Conservation (phyloP, 2,888 invertebrate species). For the Aphodius sticticus region DNA sequence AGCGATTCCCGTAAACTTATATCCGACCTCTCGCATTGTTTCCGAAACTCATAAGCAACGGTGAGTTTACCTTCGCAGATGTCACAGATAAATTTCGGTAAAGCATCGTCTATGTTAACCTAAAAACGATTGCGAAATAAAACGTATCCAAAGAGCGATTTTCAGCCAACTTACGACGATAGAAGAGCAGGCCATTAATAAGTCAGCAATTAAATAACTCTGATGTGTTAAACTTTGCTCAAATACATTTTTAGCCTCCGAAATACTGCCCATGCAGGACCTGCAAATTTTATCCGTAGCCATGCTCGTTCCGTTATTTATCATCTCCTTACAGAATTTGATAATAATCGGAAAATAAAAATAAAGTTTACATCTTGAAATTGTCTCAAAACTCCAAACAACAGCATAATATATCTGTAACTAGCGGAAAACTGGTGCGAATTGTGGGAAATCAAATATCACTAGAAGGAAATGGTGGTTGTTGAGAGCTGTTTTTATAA, state of each 20-base stretch:
- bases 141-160: neutral
- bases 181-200: constrained; percentile 59
- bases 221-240: constrained; percentile 51
- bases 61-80: constrained; percentile 56
- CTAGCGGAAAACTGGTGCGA: neutral
- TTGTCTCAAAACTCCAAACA: constrained; percentile 18
- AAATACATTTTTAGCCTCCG: constrained; percentile 58
- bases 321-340: constrained; percentile 22
- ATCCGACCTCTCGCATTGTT: constrained; percentile 59
- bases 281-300: constrained; percentile 58
- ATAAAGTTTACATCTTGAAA: constrained; percentile 21
- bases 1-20: constrained; percentile 48
- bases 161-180: constrained; percentile 51
- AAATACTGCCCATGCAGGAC: constrained; percentile 56
- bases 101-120: constrained; percentile 55
- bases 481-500: no score
- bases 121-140: constrained; percentile 41
- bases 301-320: constrained; percentile 30
- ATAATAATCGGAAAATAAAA: constrained; percentile 5
- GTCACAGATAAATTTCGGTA: constrained; percentile 55
- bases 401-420: constrained; percentile 5
- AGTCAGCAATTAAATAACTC: constrained; percentile 55
- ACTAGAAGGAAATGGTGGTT: neutral
- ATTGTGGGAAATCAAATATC: neutral
- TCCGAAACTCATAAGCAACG: constrained; percentile 57